Conservation (phyloP, 1,140 invertebrate species). For the Zaprionus davidi region DNA sequence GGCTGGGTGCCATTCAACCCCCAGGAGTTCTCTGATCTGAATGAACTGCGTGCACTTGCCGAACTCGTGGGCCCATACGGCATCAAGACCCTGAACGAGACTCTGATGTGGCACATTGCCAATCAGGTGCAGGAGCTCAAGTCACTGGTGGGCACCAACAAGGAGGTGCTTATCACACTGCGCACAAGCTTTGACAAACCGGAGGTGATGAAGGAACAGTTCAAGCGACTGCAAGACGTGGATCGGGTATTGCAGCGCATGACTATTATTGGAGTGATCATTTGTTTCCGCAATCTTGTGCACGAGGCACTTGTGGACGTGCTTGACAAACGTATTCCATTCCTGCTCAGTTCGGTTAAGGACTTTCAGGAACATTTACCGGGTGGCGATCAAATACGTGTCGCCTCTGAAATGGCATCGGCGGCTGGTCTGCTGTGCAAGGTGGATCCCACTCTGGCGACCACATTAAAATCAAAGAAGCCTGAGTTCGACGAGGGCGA, state of each 20-base stretch:
- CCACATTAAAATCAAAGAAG: constrained; percentile 94
- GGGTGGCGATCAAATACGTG: constrained; percentile 94
- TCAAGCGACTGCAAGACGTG: constrained; percentile 94
- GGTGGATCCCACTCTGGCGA: constrained; percentile 97
- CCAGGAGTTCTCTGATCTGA: constrained; percentile 99
- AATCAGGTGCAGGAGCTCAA: constrained; percentile 99
- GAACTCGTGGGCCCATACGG: constrained; percentile 99
- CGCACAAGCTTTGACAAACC: constrained; percentile 98
- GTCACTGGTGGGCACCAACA: constrained; percentile 96
- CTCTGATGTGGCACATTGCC: constrained; percentile 98
- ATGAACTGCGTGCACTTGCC: constrained; percentile 97
- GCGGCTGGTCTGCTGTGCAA: constrained; percentile 96
- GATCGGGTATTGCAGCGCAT: constrained; percentile 98
- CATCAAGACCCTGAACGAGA: constrained; percentile 98
- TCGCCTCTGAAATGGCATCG: constrained; percentile 98
- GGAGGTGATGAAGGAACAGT: constrained; percentile 99
- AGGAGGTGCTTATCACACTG: constrained; percentile 94
- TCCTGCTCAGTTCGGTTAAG: constrained; percentile 96
- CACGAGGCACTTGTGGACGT: constrained; percentile 97
- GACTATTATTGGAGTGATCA: constrained; percentile 98
- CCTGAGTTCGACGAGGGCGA: constrained; percentile 94
- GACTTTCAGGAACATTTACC: constrained; percentile 97
- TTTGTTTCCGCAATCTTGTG: constrained; percentile 96
- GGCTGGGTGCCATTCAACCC: constrained; percentile 89
- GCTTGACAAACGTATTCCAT: constrained; percentile 97